Conservation (phyloP, 1,140 invertebrate species). For the Belonocnema kinseyi region DNA sequence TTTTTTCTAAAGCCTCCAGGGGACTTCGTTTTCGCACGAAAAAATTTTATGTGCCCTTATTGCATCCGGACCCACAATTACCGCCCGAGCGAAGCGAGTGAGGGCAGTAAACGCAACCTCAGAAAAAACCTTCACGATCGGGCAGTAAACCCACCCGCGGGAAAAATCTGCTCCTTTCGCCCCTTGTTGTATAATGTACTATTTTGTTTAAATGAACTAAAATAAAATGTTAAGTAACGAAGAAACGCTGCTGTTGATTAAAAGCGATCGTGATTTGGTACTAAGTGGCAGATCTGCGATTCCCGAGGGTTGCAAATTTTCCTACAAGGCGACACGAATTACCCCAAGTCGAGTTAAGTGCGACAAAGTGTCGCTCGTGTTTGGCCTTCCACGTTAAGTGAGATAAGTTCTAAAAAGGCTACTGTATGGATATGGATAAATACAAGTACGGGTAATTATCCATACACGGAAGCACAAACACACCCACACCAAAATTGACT, state of each 20-base stretch:
- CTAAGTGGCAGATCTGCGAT: constrained; percentile 25
- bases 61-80: no score
- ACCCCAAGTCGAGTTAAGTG: constrained; percentile 41
- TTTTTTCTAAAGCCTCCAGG: no score
- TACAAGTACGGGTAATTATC: constrained; percentile 60
- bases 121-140: no score
- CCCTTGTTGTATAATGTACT: no score
- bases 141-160: no score
- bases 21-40: no score
- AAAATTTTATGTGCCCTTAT: no score
- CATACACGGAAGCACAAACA: constrained; percentile 43
- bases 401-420: constrained; percentile 55
- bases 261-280: constrained; percentile 5
- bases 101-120: no score
- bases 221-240: no score
- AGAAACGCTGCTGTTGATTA: neutral
- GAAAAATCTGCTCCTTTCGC: no score
- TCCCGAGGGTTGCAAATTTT: constrained; percentile 23
- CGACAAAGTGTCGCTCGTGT: constrained; percentile 53
- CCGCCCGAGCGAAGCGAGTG: no score
- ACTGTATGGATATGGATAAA: constrained; percentile 36
- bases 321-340: constrained; percentile 17
- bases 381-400: constrained; percentile 44
- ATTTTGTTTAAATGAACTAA: no score
- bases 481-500: constrained; percentile 38